phyloP scores from a whole-genome alignment of 2,113 vertebrate genomes.

The Burhinus oedicnemus region DNA sequence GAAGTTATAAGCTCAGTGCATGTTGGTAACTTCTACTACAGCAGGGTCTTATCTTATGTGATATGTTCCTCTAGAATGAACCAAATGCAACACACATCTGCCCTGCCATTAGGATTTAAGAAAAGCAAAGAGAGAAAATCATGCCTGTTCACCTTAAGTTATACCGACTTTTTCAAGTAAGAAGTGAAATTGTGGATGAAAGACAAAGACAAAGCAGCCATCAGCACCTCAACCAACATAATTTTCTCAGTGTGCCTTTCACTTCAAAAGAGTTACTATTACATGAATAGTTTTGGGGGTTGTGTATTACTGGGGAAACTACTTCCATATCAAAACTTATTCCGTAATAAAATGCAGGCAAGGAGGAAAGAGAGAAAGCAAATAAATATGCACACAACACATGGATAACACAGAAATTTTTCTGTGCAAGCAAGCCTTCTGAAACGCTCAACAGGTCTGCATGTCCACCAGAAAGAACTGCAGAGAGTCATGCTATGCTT shows the following conservation, averaged over 20 bases:
- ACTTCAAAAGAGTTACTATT: not conserved
- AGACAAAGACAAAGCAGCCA: constrained; percentile 1
- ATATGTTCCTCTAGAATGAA: not conserved
- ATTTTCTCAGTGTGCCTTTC: not conserved
- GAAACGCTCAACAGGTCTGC: not conserved
- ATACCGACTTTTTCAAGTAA: not conserved
- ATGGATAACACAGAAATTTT: not conserved
- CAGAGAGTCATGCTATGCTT: not conserved
- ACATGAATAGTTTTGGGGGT: not conserved
- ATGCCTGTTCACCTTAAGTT: not conserved
- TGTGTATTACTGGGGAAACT: not conserved
- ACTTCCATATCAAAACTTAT: not conserved
- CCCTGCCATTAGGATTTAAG: not conserved
- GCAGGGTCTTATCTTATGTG: not conserved
- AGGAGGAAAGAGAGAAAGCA: not conserved
- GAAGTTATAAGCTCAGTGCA: not conserved
- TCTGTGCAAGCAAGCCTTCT: not conserved
- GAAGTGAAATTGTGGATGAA: not conserved
- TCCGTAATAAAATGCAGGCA: not conserved
- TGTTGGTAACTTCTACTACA: not conserved
- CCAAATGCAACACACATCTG: not conserved
- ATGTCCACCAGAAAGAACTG: not conserved
- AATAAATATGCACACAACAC: not conserved
- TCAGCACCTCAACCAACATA: not conserved
- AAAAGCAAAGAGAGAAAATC: not conserved